Evolutionary conservation across 2,888 invertebrate species (phyloP).

Genomic region (Temnothorax rugatulus): DNA sequence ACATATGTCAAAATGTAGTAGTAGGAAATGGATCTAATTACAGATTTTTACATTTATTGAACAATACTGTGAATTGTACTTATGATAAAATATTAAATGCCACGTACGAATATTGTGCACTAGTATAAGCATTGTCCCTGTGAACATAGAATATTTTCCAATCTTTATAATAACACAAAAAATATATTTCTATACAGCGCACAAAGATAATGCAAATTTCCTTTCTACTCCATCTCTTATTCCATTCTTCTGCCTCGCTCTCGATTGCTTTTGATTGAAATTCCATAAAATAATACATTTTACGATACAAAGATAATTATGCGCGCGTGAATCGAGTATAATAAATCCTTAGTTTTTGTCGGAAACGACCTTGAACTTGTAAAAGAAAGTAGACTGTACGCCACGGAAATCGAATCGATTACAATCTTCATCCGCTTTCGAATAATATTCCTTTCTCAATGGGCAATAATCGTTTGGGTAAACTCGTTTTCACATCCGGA

Average conservation of each 20-base stretch:
- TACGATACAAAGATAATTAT: not conserved
- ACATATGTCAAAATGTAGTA: not conserved
- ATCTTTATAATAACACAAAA: not conserved
- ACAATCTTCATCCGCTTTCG: constrained; percentile 69
- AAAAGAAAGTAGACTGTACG: constrained; percentile 69
- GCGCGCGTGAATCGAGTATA: not conserved
- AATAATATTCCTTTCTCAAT: constrained; percentile 55
- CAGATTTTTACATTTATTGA: not conserved
- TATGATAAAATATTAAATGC: constrained; percentile 8
- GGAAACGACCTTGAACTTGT: constrained; percentile 73
- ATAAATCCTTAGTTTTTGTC: not conserved
- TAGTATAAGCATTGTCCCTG: not conserved
- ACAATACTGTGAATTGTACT: constrained; percentile 6
- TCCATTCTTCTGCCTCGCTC: not conserved
- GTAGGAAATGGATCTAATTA: not conserved
- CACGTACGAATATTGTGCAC: not conserved
- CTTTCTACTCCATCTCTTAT: not conserved
- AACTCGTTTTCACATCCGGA: constrained; percentile 51
- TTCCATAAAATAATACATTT: not conserved
- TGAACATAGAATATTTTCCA: not conserved
- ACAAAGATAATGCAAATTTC: not conserved
- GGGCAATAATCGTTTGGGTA: constrained; percentile 36
- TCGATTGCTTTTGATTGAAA: not conserved
- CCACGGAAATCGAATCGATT: constrained; percentile 62
- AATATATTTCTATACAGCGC: constrained; percentile 5